Evolutionary conservation across 2,888 invertebrate species (phyloP), one percentile per base, ranked within the genome.

Genomic region (Lamproptera curius): DNA sequence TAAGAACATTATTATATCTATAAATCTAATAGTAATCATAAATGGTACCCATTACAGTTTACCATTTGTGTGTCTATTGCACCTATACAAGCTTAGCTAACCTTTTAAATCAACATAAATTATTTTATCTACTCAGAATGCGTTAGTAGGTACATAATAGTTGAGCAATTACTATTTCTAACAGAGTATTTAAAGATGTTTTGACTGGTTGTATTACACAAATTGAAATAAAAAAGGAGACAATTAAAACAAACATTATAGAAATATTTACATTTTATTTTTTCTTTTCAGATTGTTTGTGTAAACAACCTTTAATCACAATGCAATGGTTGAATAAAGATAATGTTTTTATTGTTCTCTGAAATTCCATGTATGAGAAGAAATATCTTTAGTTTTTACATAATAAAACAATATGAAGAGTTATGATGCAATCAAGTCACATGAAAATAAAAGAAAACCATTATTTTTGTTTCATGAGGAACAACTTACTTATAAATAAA

Each of bases 241-340:
- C 36, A 47, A 75, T 71, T 67, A 63, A 78, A 77, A 78, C 63
- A 47, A 57, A 55, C 50, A 46, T 58, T 50, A 67, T 77, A 76
- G 73, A 79, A 81, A 80, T 80, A 80, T 83, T 77, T 83, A 82
- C 82, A 82, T 50, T 79, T 78, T 80, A 78, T 64, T 78, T 71
- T 58, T 64, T 55, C 57, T 64, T 63, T 58, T 62, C 53, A 54
- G 66, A 65, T 62, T 61, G 67, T 51, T 46, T 56, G 53, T 33
- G 53, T 54, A 54, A 58, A 66, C 65, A 64, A 59, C 61, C 65
- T 36, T 51, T 40, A 50, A 53, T 48, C 54, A 50, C 52, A 55
- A 51, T 59, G 58, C 59, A 51, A 59, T 53, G 58, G 55, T 57
- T 58, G 56, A 57, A 42, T 31, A 35, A 41, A 48, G 41, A 37